Evolutionary conservation across 2,797 vertebrate species (phyloP).

Genomic region (Oreochromis mossambicus): DNA sequence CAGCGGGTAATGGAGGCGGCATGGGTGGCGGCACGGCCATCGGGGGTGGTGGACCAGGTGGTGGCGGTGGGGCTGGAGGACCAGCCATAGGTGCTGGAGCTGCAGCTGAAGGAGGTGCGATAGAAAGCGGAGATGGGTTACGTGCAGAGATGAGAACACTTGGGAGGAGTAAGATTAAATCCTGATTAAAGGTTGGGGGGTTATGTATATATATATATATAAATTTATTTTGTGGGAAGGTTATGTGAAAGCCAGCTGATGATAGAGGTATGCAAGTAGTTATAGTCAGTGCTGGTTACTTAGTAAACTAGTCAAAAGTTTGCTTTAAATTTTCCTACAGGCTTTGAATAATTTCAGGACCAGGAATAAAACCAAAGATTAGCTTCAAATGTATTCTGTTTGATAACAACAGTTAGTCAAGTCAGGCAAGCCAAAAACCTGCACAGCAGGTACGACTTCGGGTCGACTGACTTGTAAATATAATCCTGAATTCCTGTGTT

Average conservation of each 20-base stretch:
- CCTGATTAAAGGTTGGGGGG: neutral
- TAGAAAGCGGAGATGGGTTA: conserved; percentile 80
- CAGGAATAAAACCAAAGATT: neutral
- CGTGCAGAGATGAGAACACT: conserved; percentile 86
- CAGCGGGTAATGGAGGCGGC: conserved; percentile 84
- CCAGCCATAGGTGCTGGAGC: conserved; percentile 77
- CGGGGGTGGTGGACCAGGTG: conserved; percentile 79
- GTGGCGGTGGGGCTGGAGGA: conserved; percentile 84
- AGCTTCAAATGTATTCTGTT: neutral
- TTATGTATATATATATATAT: neutral
- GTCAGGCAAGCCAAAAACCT: neutral
- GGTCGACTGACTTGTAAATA: neutral
- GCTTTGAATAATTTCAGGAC: neutral
- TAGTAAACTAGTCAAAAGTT: neutral
- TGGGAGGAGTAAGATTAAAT: conserved; percentile 65
- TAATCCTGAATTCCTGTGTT: neutral
- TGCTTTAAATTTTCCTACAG: neutral
- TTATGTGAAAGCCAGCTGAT: neutral
- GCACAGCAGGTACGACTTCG: neutral
- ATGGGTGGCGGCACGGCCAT: conserved; percentile 76
- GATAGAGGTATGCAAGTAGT: neutral
- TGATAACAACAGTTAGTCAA: neutral
- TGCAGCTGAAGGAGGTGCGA: conserved; percentile 74
- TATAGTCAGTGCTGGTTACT: neutral
- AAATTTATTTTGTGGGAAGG: neutral